Percentiles rank a stretch among this genome's conserved stretches.
phyloP scores from a whole-genome alignment of 2,113 vertebrate genomes.

The Ochotona princeps region DNA sequence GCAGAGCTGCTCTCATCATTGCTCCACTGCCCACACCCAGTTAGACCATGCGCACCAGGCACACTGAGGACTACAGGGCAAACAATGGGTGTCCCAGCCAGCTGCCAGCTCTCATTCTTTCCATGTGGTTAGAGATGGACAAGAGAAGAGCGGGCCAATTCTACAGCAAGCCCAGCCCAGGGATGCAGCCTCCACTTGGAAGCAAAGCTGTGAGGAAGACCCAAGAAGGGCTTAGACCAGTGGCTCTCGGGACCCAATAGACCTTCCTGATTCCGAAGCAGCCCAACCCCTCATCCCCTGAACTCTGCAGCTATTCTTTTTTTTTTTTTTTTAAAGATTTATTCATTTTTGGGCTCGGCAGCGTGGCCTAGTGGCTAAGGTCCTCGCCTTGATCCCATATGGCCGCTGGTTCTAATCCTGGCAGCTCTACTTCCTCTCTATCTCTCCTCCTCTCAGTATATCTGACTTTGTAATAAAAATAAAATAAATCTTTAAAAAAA shows the following conservation, averaged over 20 bases:
- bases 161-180: background rate
- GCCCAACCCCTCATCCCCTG: background rate
- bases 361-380: too few relatives aligned
- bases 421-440: too few relatives aligned
- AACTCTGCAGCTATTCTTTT: conserved; percentile 77
- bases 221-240: conserved; percentile 55
- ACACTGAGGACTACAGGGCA: background rate
- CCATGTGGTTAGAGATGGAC: background rate
- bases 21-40: background rate
- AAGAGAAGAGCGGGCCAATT: background rate
- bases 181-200: background rate
- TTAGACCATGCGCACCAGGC: background rate
- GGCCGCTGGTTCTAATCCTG: too few relatives aligned
- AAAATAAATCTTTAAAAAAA: too few relatives aligned
- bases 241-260: conserved; percentile 21
- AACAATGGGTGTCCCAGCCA: background rate
- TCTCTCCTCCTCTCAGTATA: too few relatives aligned
- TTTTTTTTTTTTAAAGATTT: too few relatives aligned
- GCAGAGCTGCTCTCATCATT: background rate
- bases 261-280: conserved; percentile 54
- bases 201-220: background rate
- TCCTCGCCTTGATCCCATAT: too few relatives aligned
- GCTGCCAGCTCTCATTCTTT: background rate
- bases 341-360: too few relatives aligned
- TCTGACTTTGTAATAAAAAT: too few relatives aligned